These are phyloP conservation scores for Antitype chi DNA, from an alignment of 2,888 invertebrate species.

Conservation along the genomic window DNA sequence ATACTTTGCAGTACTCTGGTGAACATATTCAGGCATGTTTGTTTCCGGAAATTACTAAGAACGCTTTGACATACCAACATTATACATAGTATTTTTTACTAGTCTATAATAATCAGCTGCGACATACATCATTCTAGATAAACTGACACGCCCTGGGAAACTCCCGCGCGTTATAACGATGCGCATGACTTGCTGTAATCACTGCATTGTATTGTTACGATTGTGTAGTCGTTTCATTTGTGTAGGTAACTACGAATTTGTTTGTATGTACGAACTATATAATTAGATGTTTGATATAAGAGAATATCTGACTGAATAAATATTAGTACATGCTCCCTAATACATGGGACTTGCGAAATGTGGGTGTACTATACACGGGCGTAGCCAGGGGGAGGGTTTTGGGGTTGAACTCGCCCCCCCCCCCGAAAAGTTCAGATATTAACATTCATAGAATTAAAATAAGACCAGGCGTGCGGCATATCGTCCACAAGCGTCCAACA, in stretches of 20 bases:
- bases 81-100: not conserved
- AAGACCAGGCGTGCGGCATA: too few species aligned
- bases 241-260: not conserved
- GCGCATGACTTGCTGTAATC: conserved; percentile 45
- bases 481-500: too few species aligned
- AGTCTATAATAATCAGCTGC: not conserved
- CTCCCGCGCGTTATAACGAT: conserved; percentile 45
- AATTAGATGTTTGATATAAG: not conserved
- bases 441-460: too few species aligned
- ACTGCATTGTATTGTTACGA: conserved; percentile 20
- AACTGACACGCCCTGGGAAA: conserved; percentile 23
- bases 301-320: not conserved
- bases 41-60: not conserved
- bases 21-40: not conserved
- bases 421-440: too few species aligned
- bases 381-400: too few species aligned
- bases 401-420: too few species aligned
- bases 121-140: conserved; percentile 35
- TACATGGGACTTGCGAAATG: too few species aligned
- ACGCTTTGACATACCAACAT: not conserved
- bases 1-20: not conserved
- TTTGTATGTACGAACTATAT: not conserved
- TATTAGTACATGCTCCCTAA: not conserved
- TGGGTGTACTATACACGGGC: too few species aligned
- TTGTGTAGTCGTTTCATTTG: conserved; percentile 1